Percentiles rank a stretch among this genome's conserved stretches.
phyloP scores from a whole-genome alignment of 2,888 invertebrate genomes.

The Deilephila porcellus region DNA sequence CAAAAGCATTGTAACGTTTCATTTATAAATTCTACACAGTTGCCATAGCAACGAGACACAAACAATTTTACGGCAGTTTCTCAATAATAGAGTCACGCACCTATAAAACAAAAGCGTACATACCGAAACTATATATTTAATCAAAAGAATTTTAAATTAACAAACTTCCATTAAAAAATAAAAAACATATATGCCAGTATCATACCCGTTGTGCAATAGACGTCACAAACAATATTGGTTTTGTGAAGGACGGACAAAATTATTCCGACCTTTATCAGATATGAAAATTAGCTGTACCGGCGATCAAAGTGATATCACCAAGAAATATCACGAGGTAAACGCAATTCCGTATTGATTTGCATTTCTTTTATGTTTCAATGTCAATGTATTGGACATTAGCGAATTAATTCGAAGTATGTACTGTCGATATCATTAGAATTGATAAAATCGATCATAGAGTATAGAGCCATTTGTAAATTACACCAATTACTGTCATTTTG shows the following conservation, averaged over 20 bases:
- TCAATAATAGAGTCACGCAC: neutral
- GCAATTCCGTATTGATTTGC: constrained; percentile 34
- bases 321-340: constrained; percentile 49
- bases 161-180: neutral
- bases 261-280: constrained; percentile 36
- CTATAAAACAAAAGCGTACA: neutral
- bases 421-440: constrained; percentile 18
- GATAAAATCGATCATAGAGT: constrained; percentile 4
- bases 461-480: neutral
- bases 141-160: constrained; percentile 11
- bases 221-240: neutral
- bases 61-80: constrained; percentile 5
- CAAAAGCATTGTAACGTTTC: neutral
- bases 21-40: neutral
- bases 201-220: neutral
- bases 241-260: constrained; percentile 35
- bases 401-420: constrained; percentile 2
- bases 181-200: neutral
- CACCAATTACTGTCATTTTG: neutral
- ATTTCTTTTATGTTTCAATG: constrained; percentile 35
- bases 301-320: constrained; percentile 43
- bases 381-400: constrained; percentile 7
- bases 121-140: neutral
- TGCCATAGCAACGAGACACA: constrained; percentile 1
- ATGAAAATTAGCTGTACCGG: constrained; percentile 41